Base-by-base conservation (phyloP, 2,113 vertebrate species). In the Ceuthmochares aereus region DNA sequence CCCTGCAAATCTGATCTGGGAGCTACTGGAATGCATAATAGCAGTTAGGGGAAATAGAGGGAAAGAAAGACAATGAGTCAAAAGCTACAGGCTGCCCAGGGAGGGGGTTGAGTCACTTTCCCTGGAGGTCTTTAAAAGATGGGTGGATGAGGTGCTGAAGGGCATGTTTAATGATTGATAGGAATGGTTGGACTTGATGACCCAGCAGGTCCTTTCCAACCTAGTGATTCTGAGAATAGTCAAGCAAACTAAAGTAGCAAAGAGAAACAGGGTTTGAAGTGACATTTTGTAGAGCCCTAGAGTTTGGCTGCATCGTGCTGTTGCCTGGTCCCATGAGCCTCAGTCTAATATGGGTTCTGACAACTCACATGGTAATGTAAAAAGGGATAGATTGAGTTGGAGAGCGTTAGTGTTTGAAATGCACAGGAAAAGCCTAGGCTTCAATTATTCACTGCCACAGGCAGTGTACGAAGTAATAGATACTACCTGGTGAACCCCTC, bases 401-500 rank as follows among this genome's bases (percentile, higher is more conserved):
- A 73, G 72, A 62, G 34, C 4, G 4, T n/a, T 67, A 7, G 3
- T 18, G 26, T 32, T 21, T 54, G 43, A 68, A 19, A 25, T 4
- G 34, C 23, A 29, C 14, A 79, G 36, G 32, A 49, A 62, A 66
- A 73, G 12, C 16, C 47, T n/a, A 40, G 11, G 21, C 23, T 68
- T 54, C 21, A 36, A 22, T 45, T 23, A 6, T 27, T 49, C 9
- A 5, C 45, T 27, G 51, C 40, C 36, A 29, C 56, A 87, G 43
- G 16, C 0, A 17, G 9, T 0, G 1, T 42, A 13, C 34, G 86
- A 52, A 40, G 30, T 5, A 29, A 4, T 11, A 17, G 12, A 2
- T 40, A 37, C 5, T 82, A 32, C 25, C 20, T 51, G 29, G 32
- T 70, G 91, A 63, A 3, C 7, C 17, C 25, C 69, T n/a, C 1